Base-by-base conservation (phyloP, 2,888 invertebrate species). In the Tridacna gigas region DNA sequence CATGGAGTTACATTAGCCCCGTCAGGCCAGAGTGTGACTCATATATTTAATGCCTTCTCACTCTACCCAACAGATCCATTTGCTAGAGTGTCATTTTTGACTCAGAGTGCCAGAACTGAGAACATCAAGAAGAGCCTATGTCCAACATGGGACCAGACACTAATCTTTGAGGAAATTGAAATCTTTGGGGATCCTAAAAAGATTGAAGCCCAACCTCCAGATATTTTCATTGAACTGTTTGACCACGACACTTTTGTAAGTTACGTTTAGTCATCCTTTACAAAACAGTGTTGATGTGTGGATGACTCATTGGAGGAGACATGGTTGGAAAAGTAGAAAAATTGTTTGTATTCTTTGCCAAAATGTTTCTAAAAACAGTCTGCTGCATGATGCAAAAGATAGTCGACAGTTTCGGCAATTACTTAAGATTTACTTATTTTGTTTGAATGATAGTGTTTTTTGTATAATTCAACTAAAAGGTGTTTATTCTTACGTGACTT, bases 101-200 rank as follows among this genome's bases (percentile, higher is more conserved):
- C 94, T 60, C 94, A 94, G 88, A 93, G 94, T 86, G 91, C 94
- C 89, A 91, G 92, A 75, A 95, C 95, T 48, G 95, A 95, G 89
- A 92, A 91, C 74, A 92, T 94, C 79, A 86, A 92, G 61, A 94
- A 95, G 86, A 94, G 95, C 4, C 90, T 95, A 51, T 95, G 95
- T 85, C 95, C 95, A 11, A 95, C 95, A 12, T 95, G 95, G 95
- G 95, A 95, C 89, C 95, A 95, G 88, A 95, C 95, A 0, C 92
- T 95, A 71, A 94, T 95, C 73, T 95, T 95, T 90, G 95, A 95
- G 76, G 93, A 94, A 80, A 90, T 95, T 11, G 93, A 93, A 80
- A 93, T 95, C 37, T 91, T 93, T 82, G 95, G 95, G 4, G 90
- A 94, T 76, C 94, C 95, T 3, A 85, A 91, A 47, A 82, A 77